Conservation (phyloP, 1,140 invertebrate genomes). For the Hyles euphorbiae region DNA sequence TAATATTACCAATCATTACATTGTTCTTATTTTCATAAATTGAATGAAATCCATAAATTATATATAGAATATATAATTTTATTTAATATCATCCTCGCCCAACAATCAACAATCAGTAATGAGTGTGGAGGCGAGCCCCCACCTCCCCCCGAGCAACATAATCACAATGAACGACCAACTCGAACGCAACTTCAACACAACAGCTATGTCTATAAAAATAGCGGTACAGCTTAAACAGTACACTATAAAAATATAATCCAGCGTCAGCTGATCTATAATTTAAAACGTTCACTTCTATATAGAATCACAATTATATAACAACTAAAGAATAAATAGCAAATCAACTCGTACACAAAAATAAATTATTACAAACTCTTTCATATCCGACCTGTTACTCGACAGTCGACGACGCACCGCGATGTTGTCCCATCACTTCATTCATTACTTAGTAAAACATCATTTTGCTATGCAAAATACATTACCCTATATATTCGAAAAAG, state of each 20-base stretch:
- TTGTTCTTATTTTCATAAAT: constrained; percentile 72
- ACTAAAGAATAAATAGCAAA: constrained; percentile 54
- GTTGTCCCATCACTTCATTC: constrained; percentile 35
- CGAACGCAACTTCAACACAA: constrained; percentile 14
- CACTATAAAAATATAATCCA: constrained; percentile 72
- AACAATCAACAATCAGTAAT: constrained; percentile 72
- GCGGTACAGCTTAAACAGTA: constrained; percentile 70
- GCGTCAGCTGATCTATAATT: constrained; percentile 68
- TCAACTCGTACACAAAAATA: constrained; percentile 32
- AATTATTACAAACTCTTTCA: constrained; percentile 37
- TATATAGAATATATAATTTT: constrained; percentile 71
- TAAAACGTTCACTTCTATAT: constrained; percentile 49
- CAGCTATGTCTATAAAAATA: constrained; percentile 69
- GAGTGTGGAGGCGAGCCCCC: constrained; percentile 37
- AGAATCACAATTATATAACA: constrained; percentile 63
- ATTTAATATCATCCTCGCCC: constrained; percentile 64
- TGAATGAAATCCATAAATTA: constrained; percentile 73
- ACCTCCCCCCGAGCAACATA: constrained; percentile 12
- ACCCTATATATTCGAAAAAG: constrained; percentile 51
- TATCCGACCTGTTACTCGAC: constrained; percentile 29
- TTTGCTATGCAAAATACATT: constrained; percentile 73
- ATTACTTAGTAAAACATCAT: constrained; percentile 57
- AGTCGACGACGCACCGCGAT: constrained; percentile 28
- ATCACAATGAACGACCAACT: constrained; percentile 14
- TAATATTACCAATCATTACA: constrained; percentile 75